phyloP scores from a whole-genome alignment of 2,113 vertebrate species.

The Aramus guarauna region DNA sequence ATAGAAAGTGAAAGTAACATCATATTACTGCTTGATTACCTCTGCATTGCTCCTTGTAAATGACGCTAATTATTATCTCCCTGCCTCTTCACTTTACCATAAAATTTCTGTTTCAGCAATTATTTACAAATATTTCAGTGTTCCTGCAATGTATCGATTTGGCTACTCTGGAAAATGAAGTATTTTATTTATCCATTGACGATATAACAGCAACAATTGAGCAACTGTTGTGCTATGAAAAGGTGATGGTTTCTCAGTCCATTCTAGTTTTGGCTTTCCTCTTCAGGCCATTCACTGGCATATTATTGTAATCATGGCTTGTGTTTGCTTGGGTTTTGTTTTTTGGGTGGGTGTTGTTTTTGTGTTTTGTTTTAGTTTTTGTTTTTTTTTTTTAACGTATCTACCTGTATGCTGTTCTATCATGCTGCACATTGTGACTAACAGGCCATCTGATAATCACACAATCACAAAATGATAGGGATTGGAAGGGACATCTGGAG shows the following conservation, averaged over 20 bases:
- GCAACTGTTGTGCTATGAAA: neutral
- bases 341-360: neutral
- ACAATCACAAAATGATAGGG: no score
- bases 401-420: accelerated
- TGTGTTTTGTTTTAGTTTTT: neutral
- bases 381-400: neutral
- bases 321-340: no score
- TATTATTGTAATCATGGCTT: neutral
- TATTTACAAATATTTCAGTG: neutral
- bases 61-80: neutral
- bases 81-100: neutral
- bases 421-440: accelerated
- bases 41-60: neutral
- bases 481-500: no score
- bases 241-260: neutral
- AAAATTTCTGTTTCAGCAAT: neutral
- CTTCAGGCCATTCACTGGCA: neutral
- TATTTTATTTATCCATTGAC: neutral
- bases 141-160: neutral
- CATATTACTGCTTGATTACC: neutral
- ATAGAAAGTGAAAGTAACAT: neutral
- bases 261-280: neutral
- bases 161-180: neutral
- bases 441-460: neutral
- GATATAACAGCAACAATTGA: neutral